A percentile compares a stretch with the other conserved stretches of the same genome.
phyloP scores from a whole-genome alignment of 2,797 vertebrate species.

The Typhlichthys eigenmanni region DNA sequence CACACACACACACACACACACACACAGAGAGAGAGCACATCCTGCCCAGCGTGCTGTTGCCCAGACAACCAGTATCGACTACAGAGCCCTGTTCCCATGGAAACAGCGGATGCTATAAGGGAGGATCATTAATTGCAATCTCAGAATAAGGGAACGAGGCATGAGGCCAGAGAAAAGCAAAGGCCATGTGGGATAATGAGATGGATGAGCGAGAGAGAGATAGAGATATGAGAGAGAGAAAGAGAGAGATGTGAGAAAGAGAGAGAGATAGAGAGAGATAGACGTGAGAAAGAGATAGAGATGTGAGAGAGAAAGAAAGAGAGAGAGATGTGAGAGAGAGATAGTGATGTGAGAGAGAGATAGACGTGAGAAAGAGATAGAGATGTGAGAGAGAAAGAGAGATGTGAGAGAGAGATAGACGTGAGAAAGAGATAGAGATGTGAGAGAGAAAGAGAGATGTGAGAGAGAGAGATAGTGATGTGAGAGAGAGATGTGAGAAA shows the following conservation, averaged over 20 bases:
- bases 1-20: conserved; percentile 3
- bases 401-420: neutral
- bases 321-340: too few relatives aligned
- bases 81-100: conserved; percentile 80
- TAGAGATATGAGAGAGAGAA: too few relatives aligned
- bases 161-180: conserved; percentile 41
- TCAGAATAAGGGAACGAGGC: conserved; percentile 54
- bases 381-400: conserved; percentile 1
- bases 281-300: neutral
- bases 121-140: conserved; percentile 67
- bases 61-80: conserved; percentile 78
- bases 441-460: conserved; percentile 4
- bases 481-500: neutral
- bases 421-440: too few relatives aligned
- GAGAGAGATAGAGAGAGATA: too few relatives aligned
- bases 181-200: conserved; percentile 37
- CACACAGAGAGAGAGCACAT: conserved; percentile 28
- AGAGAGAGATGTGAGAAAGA: too few relatives aligned
- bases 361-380: neutral
- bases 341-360: too few relatives aligned
- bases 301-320: neutral
- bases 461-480: neutral
- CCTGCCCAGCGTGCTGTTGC: conserved; percentile 64
- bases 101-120: conserved; percentile 79
- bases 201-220: neutral